These are phyloP conservation scores for Listronotus bonariensis DNA, from an alignment of 1,140 invertebrate genomes.

Conservation along the genomic window DNA sequence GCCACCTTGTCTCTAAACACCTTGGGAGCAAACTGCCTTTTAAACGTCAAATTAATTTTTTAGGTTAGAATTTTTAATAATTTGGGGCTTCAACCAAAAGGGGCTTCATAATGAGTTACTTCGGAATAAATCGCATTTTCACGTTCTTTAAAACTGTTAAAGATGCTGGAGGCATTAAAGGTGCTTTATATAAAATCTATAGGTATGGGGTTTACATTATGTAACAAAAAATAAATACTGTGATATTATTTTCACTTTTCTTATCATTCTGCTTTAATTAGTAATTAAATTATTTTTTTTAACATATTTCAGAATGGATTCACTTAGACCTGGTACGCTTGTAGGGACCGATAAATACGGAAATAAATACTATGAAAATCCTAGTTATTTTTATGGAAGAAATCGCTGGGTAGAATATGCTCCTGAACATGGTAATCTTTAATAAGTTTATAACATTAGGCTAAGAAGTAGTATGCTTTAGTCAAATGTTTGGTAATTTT, in stretches of 20 bases:
- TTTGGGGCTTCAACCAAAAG: neutral
- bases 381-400: conserved; percentile 83
- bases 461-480: neutral
- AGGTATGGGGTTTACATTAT: conserved; percentile 63
- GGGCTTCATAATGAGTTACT: conserved; percentile 47
- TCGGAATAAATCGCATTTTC: conserved; percentile 75
- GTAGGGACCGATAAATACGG: conserved; percentile 96
- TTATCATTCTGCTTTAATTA: neutral
- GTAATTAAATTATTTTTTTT: neutral
- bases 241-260: neutral
- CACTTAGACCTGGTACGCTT: conserved; percentile 80
- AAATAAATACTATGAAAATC: conserved; percentile 96
- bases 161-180: conserved; percentile 77
- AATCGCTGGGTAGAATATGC: conserved; percentile 95
- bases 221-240: conserved; percentile 42
- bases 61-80: conserved; percentile 4
- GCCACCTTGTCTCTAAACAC: too few species aligned
- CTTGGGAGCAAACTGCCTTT: too few species aligned
- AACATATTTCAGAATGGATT: conserved; percentile 73
- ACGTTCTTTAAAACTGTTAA: conserved; percentile 71
- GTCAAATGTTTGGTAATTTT: neutral
- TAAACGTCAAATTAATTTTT: neutral
- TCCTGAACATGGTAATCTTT: conserved; percentile 62
- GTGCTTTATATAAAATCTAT: conserved; percentile 72
- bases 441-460: neutral